Percentiles rank a stretch among this genome's conserved stretches.
Evolutionary conservation across 2,113 vertebrate species (phyloP).

Genomic region (Penelope pileata): DNA sequence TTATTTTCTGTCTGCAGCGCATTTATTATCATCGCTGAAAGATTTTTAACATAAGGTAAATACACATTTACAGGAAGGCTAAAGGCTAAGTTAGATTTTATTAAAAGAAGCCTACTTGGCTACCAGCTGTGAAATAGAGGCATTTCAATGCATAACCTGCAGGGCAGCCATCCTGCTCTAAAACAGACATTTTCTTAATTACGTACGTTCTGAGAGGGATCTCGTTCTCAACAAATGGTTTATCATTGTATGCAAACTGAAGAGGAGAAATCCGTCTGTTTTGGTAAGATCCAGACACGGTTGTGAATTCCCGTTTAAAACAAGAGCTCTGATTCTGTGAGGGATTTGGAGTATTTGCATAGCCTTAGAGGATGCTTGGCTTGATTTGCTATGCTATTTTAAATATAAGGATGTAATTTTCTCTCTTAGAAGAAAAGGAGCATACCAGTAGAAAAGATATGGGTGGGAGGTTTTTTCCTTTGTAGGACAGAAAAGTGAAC

Average conservation of each 20-base stretch:
- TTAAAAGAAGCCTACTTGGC: constrained; percentile 25
- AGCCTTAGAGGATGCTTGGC: neutral
- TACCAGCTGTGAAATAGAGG: neutral
- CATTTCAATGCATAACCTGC: constrained; percentile 3
- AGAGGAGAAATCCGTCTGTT: neutral
- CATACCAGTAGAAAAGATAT: neutral
- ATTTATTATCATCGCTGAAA: neutral
- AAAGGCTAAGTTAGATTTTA: constrained; percentile 6
- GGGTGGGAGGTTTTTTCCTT: neutral
- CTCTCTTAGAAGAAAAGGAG: neutral
- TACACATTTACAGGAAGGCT: constrained; percentile 19
- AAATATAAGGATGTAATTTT: neutral
- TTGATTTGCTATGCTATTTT: neutral
- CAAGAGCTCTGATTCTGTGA: neutral
- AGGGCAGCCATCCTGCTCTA: constrained; percentile 4
- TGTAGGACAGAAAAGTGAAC: neutral
- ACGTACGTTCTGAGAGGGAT: neutral
- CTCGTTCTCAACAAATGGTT: neutral
- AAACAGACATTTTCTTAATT: constrained; percentile 41
- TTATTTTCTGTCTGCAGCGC: neutral
- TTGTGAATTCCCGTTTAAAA: constrained; percentile 1
- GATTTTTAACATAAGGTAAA: constrained; percentile 44
- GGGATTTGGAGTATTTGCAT: neutral
- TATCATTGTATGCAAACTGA: neutral
- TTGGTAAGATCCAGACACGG: neutral